Percentiles rank a stretch among this genome's conserved stretches.
Evolutionary conservation across 2,888 invertebrate species (phyloP).

Genomic region (Liposcelis brunnea): DNA sequence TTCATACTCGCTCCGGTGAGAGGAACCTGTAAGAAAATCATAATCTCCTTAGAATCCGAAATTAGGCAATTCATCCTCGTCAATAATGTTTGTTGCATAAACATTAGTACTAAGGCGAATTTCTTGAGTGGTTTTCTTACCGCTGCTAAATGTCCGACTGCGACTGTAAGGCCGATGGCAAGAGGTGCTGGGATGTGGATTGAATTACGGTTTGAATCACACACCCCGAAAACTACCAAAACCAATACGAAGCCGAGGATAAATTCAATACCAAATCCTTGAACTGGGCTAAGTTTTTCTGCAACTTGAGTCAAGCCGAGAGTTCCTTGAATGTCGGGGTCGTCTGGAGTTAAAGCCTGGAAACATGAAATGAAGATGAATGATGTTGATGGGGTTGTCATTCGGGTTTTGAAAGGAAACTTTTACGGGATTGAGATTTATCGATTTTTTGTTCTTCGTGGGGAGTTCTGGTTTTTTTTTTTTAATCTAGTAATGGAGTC

Average conservation of each 20-base stretch:
- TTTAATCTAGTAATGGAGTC: not conserved
- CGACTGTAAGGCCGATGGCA: slow-evolving; percentile 74
- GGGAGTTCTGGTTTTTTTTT: no score
- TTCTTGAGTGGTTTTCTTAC: no score
- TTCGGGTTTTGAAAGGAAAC: not conserved
- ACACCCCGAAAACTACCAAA: slow-evolving; percentile 76
- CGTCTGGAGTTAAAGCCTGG: slow-evolving; percentile 49
- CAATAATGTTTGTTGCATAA: not conserved
- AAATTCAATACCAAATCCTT: slow-evolving; percentile 81
- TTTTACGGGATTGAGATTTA: slow-evolving; percentile 12
- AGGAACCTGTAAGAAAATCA: slow-evolving; percentile 27
- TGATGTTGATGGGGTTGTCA: no score
- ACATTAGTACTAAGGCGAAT: not conserved
- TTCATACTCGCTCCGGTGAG: slow-evolving; percentile 83
- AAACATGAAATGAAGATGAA: slow-evolving; percentile 11
- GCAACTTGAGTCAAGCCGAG: slow-evolving; percentile 54
- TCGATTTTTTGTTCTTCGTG: no score
- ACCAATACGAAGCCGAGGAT: slow-evolving; percentile 78
- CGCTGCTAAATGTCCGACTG: slow-evolving; percentile 66
- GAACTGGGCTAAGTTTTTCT: slow-evolving; percentile 42
- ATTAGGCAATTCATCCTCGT: slow-evolving; percentile 3
- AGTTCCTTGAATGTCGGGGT: slow-evolving; percentile 31
- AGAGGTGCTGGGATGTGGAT: slow-evolving; percentile 66
- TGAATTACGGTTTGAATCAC: slow-evolving; percentile 62
- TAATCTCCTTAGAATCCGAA: not conserved